Percentiles rank a stretch among this genome's conserved stretches.
Conservation (phyloP, 2,888 invertebrate species). For the Andrena dorsata region DNA sequence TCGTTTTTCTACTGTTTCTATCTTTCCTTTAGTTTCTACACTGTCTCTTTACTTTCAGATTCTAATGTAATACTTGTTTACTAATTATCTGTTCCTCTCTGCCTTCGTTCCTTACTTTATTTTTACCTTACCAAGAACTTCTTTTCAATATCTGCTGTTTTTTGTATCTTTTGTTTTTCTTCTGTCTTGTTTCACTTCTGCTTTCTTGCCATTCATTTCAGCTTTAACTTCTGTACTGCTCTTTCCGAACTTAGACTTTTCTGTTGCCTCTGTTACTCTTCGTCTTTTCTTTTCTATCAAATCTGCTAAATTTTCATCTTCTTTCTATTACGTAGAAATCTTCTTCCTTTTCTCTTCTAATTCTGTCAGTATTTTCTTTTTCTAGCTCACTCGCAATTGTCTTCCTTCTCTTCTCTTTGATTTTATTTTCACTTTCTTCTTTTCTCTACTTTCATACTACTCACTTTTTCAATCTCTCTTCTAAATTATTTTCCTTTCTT, state of each 20-base stretch:
- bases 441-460: background rate
- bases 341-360: background rate
- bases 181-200: no score
- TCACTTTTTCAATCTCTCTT: background rate
- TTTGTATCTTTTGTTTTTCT: no score
- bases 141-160: no score
- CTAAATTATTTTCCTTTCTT: background rate
- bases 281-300: constrained; percentile 13
- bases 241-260: constrained; percentile 20
- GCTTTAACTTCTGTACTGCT: background rate
- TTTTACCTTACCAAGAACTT: background rate
- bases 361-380: background rate
- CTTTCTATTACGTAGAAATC: background rate
- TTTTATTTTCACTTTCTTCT: background rate
- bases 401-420: background rate
- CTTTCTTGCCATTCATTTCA: background rate
- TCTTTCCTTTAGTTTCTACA: constrained; percentile 5
- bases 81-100: constrained; percentile 18
- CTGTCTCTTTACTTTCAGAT: constrained; percentile 21
- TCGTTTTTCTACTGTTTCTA: background rate
- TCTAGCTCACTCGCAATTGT: no score
- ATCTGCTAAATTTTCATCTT: background rate
- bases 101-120: constrained; percentile 13
- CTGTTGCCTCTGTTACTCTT: constrained; percentile 26
- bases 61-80: constrained; percentile 9